Evolutionary conservation across 2,113 vertebrate species (phyloP).

Genomic region (Hystrix brachyura): DNA sequence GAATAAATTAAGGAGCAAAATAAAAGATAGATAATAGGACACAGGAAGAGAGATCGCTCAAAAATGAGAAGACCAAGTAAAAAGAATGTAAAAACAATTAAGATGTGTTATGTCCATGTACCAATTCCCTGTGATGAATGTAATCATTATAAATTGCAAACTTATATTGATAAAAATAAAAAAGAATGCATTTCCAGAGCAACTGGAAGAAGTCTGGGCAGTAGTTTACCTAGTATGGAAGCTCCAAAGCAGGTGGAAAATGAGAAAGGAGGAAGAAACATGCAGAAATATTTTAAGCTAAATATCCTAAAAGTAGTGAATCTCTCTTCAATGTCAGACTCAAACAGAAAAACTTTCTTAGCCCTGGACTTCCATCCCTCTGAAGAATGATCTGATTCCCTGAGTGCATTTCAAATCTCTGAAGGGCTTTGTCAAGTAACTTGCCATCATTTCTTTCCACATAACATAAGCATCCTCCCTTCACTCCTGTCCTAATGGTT

Average conservation of each 20-base stretch:
- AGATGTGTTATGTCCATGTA: background rate
- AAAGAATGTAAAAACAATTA: background rate
- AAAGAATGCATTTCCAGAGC: conserved; percentile 13
- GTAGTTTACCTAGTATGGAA: background rate
- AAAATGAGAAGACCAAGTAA: background rate
- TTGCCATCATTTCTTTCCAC: background rate
- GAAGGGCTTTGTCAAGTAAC: background rate
- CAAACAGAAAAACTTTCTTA: conserved; percentile 17
- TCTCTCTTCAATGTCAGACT: background rate
- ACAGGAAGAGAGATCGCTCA: background rate
- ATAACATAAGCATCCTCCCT: background rate
- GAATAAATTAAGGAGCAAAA: background rate
- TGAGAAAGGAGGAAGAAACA: conserved; percentile 49
- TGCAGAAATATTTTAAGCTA: conserved; percentile 44
- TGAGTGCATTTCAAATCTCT: conserved; percentile 7
- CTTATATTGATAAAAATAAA: background rate
- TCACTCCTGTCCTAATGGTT: background rate
- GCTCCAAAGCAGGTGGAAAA: conserved; percentile 27
- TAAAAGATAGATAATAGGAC: background rate
- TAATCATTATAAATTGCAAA: background rate
- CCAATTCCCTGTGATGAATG: background rate
- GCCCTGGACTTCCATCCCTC: background rate
- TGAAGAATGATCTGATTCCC: conserved; percentile 27
- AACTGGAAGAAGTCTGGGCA: background rate
- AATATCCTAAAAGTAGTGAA: conserved; percentile 16